phyloP scores from a whole-genome alignment of 2,797 vertebrate genomes.

The Melanogrammus aeglefinus region DNA sequence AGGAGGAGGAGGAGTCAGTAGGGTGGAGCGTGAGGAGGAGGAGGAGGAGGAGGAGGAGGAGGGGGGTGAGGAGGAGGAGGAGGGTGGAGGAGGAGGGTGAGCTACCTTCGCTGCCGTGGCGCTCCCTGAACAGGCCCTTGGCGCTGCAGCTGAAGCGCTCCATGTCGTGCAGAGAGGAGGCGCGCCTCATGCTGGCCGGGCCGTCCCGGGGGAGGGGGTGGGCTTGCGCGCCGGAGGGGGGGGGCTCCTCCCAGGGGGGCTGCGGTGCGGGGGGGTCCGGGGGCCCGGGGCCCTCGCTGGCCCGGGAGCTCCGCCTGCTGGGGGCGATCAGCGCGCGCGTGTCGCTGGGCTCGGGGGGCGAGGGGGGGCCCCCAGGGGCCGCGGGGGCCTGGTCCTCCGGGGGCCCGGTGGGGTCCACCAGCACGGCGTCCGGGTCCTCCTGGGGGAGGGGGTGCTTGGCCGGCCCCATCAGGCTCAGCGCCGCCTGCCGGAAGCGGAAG shows the following conservation, averaged over 20 bases:
- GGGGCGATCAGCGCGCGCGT: slow-evolving; percentile 90
- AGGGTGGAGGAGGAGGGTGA: no score
- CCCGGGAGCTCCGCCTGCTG: slow-evolving; percentile 84
- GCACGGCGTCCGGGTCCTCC: slow-evolving; percentile 92
- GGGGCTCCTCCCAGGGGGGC: slow-evolving; percentile 83
- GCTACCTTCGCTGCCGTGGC: slow-evolving; percentile 89
- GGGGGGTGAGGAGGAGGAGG: not conserved
- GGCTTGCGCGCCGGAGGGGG: slow-evolving; percentile 84
- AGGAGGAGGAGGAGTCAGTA: no score
- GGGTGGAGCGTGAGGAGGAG: no score
- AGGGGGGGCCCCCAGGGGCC: slow-evolving; percentile 90
- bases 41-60: not conserved
- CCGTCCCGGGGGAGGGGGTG: slow-evolving; percentile 89
- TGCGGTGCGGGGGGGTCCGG: slow-evolving; percentile 93
- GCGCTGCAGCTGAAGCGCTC: slow-evolving; percentile 87
- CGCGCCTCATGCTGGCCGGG: slow-evolving; percentile 88
- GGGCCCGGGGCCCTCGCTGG: slow-evolving; percentile 85
- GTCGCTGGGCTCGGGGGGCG: slow-evolving; percentile 89
- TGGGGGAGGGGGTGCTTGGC: slow-evolving; percentile 95
- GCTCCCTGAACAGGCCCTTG: slow-evolving; percentile 87
- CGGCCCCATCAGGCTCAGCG: slow-evolving; percentile 86
- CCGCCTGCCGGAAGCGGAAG: slow-evolving; percentile 90
- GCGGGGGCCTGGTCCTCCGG: slow-evolving; percentile 85
- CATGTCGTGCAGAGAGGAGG: slow-evolving; percentile 95
- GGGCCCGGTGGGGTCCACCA: slow-evolving; percentile 86